These are phyloP conservation scores for Andrena hattorfiana DNA, from an alignment of 2,888 invertebrate genomes.

Conservation along the genomic window DNA sequence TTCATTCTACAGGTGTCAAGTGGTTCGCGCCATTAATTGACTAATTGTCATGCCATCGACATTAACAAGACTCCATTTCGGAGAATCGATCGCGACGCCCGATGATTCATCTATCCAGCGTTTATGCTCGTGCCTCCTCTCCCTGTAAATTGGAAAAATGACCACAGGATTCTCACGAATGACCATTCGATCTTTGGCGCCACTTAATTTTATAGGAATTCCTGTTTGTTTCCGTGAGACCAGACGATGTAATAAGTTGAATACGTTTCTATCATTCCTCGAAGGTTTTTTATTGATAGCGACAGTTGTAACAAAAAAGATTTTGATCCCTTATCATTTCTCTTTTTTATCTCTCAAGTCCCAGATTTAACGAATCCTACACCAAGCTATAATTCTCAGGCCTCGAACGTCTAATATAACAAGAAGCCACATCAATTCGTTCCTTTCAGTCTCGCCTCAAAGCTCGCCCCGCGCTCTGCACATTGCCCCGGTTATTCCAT, in stretches of 20 bases:
- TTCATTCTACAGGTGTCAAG: conserved; percentile 53
- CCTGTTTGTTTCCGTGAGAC: conserved; percentile 20
- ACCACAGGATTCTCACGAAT: conserved; percentile 26
- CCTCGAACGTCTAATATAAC: no score
- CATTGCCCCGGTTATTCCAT: no score
- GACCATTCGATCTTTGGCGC: conserved; percentile 35
- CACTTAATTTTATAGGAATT: conserved; percentile 39
- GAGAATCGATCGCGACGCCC: conserved; percentile 21
- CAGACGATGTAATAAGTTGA: conserved; percentile 19
- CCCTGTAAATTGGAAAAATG: not conserved
- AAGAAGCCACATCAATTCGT: no score
- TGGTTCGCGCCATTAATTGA: conserved; percentile 2
- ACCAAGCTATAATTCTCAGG: no score
- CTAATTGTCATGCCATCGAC: not conserved
- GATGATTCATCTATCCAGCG: conserved; percentile 3
- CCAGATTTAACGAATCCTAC: no score
- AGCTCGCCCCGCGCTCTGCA: no score
- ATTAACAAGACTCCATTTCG: not conserved
- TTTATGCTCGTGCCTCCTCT: not conserved
- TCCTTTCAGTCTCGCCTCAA: no score
- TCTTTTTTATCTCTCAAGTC: no score
- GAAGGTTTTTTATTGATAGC: no score
- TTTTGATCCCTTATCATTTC: no score
- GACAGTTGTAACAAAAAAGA: no score
- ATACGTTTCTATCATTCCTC: not conserved